A percentile compares a stretch with the other conserved stretches of the same genome.
These are phyloP conservation scores for Plemyria rubiginata DNA, from an alignment of 2,888 invertebrate genomes.

Conservation along the genomic window DNA sequence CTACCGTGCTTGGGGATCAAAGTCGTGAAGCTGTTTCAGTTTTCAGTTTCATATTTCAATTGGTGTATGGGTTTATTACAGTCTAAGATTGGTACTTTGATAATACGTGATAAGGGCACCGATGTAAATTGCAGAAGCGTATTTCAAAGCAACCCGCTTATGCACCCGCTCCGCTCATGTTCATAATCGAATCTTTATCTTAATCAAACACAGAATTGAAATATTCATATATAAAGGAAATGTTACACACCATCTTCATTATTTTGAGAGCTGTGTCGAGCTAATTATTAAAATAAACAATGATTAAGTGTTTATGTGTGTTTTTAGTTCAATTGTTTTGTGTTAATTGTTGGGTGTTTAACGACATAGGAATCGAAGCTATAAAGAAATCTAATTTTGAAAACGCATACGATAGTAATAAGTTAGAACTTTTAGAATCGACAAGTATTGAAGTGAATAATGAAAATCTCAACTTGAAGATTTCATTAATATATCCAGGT, in stretches of 20 bases:
- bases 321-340: slow-evolving; percentile 21
- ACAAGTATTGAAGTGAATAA: slow-evolving; percentile 1
- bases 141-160: slow-evolving; percentile 4
- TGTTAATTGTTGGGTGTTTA: slow-evolving; percentile 44
- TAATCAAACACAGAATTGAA: slow-evolving; percentile 42
- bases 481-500: slow-evolving; percentile 64
- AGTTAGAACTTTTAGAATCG: background rate
- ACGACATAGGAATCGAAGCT: slow-evolving; percentile 33
- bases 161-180: slow-evolving; percentile 17
- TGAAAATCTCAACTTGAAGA: slow-evolving; percentile 31
- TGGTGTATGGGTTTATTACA: too few species aligned
- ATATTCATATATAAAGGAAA: slow-evolving; percentile 44
- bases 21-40: too few species aligned
- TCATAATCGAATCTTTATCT: slow-evolving; percentile 19
- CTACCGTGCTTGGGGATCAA: too few species aligned
- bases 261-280: slow-evolving; percentile 29
- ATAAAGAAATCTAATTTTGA: slow-evolving; percentile 3
- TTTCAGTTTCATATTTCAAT: too few species aligned
- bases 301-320: slow-evolving; percentile 11
- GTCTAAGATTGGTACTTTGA: too few species aligned
- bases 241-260: slow-evolving; percentile 27
- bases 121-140: too few species aligned
- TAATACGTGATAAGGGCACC: too few species aligned
- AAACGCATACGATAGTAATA: background rate
- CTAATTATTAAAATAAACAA: slow-evolving; percentile 1